A percentile compares a stretch with the other conserved stretches of the same genome.
phyloP scores from a whole-genome alignment of 2,888 invertebrate species.

The Quadroppia sp. region DNA sequence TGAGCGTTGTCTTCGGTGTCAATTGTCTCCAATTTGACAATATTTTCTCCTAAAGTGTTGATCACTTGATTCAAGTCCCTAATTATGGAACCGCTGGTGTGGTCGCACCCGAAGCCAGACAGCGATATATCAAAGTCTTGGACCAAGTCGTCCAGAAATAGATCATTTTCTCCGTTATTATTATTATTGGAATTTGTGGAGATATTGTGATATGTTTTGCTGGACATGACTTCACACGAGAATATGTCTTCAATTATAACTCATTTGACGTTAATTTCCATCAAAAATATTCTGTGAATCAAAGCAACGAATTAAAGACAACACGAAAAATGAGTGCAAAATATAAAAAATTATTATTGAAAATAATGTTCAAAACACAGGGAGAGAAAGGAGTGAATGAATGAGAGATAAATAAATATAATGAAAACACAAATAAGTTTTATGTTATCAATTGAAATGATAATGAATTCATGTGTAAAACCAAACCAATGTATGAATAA shows the following conservation, averaged over 20 bases:
- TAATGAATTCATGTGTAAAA: too few species aligned
- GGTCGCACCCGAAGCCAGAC: conserved; percentile 35
- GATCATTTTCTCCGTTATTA: background rate
- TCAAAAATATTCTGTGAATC: background rate
- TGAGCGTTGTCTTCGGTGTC: conserved; percentile 13
- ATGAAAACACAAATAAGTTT: too few species aligned
- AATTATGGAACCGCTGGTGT: background rate
- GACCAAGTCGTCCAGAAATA: conserved; percentile 38
- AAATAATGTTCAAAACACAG: too few species aligned
- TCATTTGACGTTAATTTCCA: background rate
- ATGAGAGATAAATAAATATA: too few species aligned
- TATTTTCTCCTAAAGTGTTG: conserved; percentile 18
- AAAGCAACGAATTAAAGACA: background rate
- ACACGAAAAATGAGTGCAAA: background rate
- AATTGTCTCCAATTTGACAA: background rate
- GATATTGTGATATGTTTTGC: background rate
- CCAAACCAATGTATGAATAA: too few species aligned
- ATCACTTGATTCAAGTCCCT: conserved; percentile 31
- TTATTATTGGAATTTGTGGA: too few species aligned
- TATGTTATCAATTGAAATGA: too few species aligned
- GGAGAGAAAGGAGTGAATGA: too few species aligned
- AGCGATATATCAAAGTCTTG: conserved; percentile 39
- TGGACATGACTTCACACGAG: background rate
- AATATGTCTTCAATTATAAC: background rate
- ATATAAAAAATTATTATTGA: background rate